phyloP scores from a whole-genome alignment of 2,888 invertebrate species.

The Idaea biselata region DNA sequence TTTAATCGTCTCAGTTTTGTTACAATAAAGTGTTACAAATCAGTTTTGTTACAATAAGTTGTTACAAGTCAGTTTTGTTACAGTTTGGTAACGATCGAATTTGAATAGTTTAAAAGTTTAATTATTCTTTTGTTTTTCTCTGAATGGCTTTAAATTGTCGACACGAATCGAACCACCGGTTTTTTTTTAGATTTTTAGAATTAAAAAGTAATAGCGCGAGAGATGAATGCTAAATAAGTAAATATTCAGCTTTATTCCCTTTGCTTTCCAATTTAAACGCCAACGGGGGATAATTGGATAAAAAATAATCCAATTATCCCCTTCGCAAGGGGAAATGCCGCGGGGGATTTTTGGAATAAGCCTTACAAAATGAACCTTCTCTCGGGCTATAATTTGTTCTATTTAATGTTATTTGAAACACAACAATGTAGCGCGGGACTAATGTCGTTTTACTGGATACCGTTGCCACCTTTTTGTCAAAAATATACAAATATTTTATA shows the following conservation, averaged over 20 bases:
- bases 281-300: not conserved
- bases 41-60: no score
- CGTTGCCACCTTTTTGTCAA: conserved; percentile 21
- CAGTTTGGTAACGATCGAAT: not conserved
- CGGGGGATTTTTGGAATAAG: not conserved
- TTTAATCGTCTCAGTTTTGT: not conserved
- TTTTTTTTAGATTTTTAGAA: conserved; percentile 57
- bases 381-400: conserved; percentile 28
- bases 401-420: conserved; percentile 46
- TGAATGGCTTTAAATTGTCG: conserved; percentile 71
- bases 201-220: conserved; percentile 19
- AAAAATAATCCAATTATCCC: conserved; percentile 31
- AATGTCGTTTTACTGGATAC: conserved; percentile 37
- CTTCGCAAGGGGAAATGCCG: no score
- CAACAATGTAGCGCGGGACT: conserved; percentile 62
- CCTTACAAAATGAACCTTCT: not conserved
- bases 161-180: conserved; percentile 74
- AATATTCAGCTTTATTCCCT: no score
- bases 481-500: conserved; percentile 1
- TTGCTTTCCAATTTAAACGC: not conserved
- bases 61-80: no score
- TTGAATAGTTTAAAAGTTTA: not conserved
- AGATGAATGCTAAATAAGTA: not conserved
- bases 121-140: conserved; percentile 17
- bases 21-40: no score